Base-by-base conservation (phyloP, 92 coral and sea anemone genomes). In the Zoanthus solanderi region DNA sequence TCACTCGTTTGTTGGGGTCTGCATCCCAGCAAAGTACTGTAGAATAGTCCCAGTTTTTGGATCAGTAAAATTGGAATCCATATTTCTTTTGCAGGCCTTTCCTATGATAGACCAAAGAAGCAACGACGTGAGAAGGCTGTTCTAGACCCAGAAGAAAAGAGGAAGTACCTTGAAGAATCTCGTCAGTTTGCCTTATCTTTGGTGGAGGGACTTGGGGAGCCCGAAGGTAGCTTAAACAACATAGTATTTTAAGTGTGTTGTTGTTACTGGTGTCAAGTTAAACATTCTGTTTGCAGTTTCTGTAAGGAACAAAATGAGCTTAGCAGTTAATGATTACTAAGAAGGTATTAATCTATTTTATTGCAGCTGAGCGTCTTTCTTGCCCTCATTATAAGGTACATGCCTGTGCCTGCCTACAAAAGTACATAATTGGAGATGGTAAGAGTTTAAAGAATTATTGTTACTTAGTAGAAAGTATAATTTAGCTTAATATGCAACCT, bases 371-470 rank as follows among this genome's bases (percentile, higher is more conserved):
- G 30, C 7, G 69, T 16, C 88, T 97, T n/a, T 91, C 83, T 74
- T 97, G 99, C 57, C 99, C 99, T 23, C 93, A 91, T 23, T 97
- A 78, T 83, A 97, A 97, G 87, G 84, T 87, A 0, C 88, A 91
- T 72, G 93, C 99, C 5, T 97, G 99, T 90, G 99, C 94, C 61
- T 97, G 99, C 87, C 88, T 97, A 54, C 99, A 97, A 88, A 91
- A 78, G 31, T 91, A 97, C 86, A 90, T 97, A 47, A 65, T 94
- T 74, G 98, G 96, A 7, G 94, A 95, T 71, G 97, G 99, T 97
- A 78, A 82, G 96, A 72, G 12, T 14, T 61, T 30, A 18, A 54
- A 23, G 46, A 69, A 23, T 69, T 30, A 10, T 69, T 67, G 37
- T 23, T 67, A 30, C 72, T 28, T 3, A 23, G 72, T 9, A 37